phyloP scores from a whole-genome alignment of 2,113 vertebrate species.

The Osmerus eperlanus region DNA sequence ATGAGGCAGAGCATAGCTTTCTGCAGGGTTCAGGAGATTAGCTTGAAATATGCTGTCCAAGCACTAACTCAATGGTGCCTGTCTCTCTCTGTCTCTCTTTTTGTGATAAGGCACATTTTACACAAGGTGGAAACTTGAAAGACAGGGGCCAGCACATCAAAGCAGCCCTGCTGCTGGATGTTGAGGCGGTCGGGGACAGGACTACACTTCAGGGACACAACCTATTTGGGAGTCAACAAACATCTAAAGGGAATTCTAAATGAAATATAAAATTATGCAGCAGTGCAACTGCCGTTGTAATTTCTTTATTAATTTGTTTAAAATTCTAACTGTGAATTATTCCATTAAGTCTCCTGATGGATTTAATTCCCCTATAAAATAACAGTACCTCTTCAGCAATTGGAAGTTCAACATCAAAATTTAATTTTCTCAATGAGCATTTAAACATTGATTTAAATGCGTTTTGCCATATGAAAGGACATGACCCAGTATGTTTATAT shows the following conservation, averaged over 20 bases:
- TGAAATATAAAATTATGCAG: constrained; percentile 27
- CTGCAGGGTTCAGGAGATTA: constrained; percentile 45
- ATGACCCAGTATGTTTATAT: too few relatives aligned
- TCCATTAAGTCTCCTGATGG: too few relatives aligned
- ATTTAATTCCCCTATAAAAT: too few relatives aligned
- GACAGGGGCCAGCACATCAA: constrained; percentile 46
- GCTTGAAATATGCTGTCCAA: constrained; percentile 47
- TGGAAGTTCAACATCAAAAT: neutral
- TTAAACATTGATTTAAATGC: constrained; percentile 29
- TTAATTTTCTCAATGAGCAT: constrained; percentile 14
- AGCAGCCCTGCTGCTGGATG: constrained; percentile 40
- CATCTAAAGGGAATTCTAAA: constrained; percentile 35
- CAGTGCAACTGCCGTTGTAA: constrained; percentile 1
- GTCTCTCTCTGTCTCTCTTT: constrained; percentile 1
- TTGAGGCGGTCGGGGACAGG: constrained; percentile 27
- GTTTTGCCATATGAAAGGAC: neutral
- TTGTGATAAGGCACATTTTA: constrained; percentile 44
- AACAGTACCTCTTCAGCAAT: too few relatives aligned
- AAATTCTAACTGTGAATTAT: too few relatives aligned
- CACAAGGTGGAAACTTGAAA: constrained; percentile 45
- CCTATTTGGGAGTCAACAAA: constrained; percentile 46
- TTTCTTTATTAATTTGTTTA: constrained; percentile 6
- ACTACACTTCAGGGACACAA: constrained; percentile 33
- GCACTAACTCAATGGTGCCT: constrained; percentile 21
- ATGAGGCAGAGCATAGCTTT: constrained; percentile 47